Evolutionary conservation across 2,888 invertebrate genomes (phyloP).

Genomic region (Magallana nippona): DNA sequence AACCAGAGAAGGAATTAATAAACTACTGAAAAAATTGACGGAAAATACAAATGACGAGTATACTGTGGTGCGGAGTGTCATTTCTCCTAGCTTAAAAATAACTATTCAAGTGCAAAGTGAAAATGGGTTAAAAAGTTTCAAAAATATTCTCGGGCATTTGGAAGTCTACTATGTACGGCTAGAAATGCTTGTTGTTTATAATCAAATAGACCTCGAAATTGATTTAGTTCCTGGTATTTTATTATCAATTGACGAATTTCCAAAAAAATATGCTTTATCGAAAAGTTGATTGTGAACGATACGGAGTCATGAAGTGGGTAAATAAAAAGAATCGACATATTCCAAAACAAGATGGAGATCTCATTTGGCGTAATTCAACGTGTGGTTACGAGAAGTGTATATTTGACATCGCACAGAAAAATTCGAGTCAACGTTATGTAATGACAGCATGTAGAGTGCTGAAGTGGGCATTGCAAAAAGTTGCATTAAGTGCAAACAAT

Average conservation of each 20-base stretch:
- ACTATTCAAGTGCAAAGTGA: background rate
- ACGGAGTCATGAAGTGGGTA: constrained; percentile 61
- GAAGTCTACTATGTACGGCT: background rate
- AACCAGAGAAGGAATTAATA: background rate
- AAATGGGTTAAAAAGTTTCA: background rate
- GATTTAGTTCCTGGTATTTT: background rate
- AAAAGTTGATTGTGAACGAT: constrained; percentile 24
- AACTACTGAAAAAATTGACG: background rate
- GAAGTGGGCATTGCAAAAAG: no score
- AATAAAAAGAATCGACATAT: constrained; percentile 34
- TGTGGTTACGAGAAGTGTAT: no score
- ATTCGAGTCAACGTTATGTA: no score
- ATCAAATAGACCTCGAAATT: background rate
- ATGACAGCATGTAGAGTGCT: no score
- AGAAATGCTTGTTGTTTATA: background rate
- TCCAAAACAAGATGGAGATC: constrained; percentile 42
- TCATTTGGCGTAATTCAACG: background rate
- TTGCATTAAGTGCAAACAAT: no score
- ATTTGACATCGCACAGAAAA: no score
- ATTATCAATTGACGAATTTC: background rate
- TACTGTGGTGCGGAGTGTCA: background rate
- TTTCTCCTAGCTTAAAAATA: background rate
- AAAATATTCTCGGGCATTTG: background rate
- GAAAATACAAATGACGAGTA: background rate
- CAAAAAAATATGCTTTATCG: background rate